Conservation (phyloP, 2,113 vertebrate species). For the Formicarius rufipectus region DNA sequence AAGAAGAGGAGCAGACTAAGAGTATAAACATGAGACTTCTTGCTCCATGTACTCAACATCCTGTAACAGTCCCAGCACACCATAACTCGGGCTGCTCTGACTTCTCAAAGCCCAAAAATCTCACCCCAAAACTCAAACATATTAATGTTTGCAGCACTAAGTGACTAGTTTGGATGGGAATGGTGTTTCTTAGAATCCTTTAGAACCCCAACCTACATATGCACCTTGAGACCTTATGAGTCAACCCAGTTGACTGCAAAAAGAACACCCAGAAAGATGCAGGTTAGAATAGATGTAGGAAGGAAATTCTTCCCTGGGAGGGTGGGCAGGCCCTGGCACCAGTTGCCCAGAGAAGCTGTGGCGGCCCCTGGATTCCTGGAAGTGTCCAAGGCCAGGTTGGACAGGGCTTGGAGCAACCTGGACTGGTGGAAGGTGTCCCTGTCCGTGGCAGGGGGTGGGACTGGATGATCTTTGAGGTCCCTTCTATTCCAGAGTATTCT, state of each 20-base stretch:
- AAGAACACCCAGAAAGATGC: not conserved
- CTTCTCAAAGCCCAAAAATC: not conserved
- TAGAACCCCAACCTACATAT: not conserved
- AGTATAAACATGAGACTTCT: not conserved
- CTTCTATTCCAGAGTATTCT: not conserved
- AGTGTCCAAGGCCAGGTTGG: not conserved
- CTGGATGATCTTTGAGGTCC: rapidly evolving
- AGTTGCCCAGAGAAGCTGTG: not conserved
- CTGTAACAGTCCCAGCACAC: not conserved
- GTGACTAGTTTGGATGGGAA: not conserved
- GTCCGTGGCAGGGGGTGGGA: not conserved
- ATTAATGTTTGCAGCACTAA: not conserved
- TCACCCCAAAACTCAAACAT: not conserved
- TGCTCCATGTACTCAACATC: not conserved
- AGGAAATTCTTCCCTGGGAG: rapidly evolving
- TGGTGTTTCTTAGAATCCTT: not conserved
- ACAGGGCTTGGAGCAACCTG: rapidly evolving
- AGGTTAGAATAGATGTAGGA: not conserved
- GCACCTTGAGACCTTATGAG: not conserved
- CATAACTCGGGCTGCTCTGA: not conserved
- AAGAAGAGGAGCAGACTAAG: not conserved
- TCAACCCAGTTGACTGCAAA: not conserved
- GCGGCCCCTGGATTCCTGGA: not conserved
- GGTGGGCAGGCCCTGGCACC: rapidly evolving
- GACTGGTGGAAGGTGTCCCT: rapidly evolving